Evolutionary conservation across 2,888 invertebrate species (phyloP), one percentile per base, ranked within the genome.

Genomic region (Margaritifera margaritifera): DNA sequence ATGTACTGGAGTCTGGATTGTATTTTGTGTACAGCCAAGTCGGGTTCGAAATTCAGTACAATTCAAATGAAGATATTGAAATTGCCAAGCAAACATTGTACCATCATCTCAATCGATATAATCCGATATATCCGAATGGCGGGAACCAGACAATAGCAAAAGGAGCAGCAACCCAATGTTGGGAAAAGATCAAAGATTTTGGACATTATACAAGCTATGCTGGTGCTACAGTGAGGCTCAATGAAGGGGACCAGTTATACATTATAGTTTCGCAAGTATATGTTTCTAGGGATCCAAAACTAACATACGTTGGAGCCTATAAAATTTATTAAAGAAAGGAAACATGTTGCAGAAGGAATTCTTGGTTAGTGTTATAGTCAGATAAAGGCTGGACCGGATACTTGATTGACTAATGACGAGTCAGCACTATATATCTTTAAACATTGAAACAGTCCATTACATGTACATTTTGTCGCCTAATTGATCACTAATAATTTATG

Each of bases 1-100:
- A 67, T 2, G 65, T 79, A 6, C 77, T 76, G 50, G 74, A 73
- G 65, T 73, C 78, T 54, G 80, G 80, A 27, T 57, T 70, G 31
- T 81, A 81, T 62, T 79, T 75, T 61, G 60, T 81, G 31, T 81
- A 81, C 66, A 81, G 80, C 27, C 80, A 81, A 58, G 74, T 76
- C 4, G 77, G 73, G n/a, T 81, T 79, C 64, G 66, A 73, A 15
- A 64, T 75, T 8, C 66, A 67, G 50, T 79, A 79, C 64, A 8
- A 42, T 11, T 11, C 42, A 42, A 42, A 42, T 42, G 50, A 55
- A 53, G 20, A 52, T 1, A 55, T 61, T 18, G 24, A 67, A 0
- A 58, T 53, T 50, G 63, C 62, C 1, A 50, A 64, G 2, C 76
- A 77, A 55, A 66, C 78, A 6, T 42, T 81, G 3, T 81, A 78